phyloP scores from a whole-genome alignment of 2,113 vertebrate species.

The Ifrita kowaldi region DNA sequence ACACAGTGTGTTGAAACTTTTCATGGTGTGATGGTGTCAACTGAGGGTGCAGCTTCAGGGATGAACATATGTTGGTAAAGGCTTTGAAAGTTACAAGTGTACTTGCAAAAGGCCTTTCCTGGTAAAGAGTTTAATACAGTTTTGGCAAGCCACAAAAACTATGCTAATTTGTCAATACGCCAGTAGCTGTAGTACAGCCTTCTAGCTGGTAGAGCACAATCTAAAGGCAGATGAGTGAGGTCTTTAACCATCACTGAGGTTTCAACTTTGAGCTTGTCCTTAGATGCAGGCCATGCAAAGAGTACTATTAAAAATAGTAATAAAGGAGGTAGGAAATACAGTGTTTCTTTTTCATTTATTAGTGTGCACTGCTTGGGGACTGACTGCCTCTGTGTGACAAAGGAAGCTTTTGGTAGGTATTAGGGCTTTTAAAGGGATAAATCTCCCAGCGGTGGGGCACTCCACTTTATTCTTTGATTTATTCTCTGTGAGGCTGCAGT shows the following conservation, averaged over 20 bases:
- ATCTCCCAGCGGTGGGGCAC: neutral
- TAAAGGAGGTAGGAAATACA: fast-evolving
- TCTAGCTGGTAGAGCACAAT: neutral
- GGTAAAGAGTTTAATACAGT: neutral
- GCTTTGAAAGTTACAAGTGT: neutral
- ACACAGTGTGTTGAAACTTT: neutral
- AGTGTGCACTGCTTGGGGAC: neutral
- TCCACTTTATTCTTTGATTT: neutral
- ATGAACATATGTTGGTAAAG: neutral
- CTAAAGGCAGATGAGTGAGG: neutral
- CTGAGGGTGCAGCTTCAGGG: neutral
- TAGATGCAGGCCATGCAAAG: neutral
- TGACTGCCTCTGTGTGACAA: neutral
- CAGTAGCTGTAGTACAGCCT: neutral
- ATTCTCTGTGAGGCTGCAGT: neutral
- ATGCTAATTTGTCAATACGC: neutral
- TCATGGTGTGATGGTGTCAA: neutral
- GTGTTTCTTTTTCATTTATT: neutral
- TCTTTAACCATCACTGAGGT: neutral
- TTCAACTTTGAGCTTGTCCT: neutral
- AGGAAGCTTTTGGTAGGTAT: neutral
- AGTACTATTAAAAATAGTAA: neutral
- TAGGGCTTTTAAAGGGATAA: neutral
- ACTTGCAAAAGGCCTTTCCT: neutral
- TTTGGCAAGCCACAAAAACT: neutral